Evolutionary conservation across 2,113 vertebrate genomes (phyloP), one percentile per base, ranked within the genome.

Genomic region (Gobio gobio): DNA sequence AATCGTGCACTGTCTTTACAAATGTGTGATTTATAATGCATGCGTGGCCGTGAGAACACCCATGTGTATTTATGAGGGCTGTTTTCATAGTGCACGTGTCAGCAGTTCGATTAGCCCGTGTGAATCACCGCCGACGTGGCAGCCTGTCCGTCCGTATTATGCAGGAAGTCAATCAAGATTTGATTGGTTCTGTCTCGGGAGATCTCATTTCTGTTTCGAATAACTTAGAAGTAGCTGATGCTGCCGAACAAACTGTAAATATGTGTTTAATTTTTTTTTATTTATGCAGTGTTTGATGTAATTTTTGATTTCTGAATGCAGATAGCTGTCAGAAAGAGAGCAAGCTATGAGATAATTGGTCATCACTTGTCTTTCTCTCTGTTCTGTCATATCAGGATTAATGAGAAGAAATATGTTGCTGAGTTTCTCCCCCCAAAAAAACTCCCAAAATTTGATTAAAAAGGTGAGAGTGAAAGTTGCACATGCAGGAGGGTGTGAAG

Each of bases 21-120:
- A 13, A 83, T 33, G 82, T 45, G 47, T 87, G 85, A 91, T 90
- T 90, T 70, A 89, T 89, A 85, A 89, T 80, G 40, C 22, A 74
- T 51, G 33, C 5, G 24, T 59, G 51, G 36, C 43, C 18, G 47
- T 74, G 43, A 84, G 47, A 68, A 84, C 26, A 33, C 13, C 26
- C 20, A 56, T 56, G 29, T 16, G n/a, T 82, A 40, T 80, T 33
- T 36, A 33, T 73, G 49, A 82, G 81, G 33, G 14, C 3, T 16
- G 22, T 56, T 84, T 68, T 54, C 18, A 13, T 33, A 70, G 76
- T 54, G 47, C 64, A 68, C 12, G 70, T 54, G 26, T 72, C 80
- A 82, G 80, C 66, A 18, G 47, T 82, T 82, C 2, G 22, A 56
- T 82, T 82, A 68, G 47, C 24, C 45, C 8, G 0, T 36, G 47